phyloP scores from a whole-genome alignment of 2,113 vertebrate genomes.

The Zootoca vivipara region DNA sequence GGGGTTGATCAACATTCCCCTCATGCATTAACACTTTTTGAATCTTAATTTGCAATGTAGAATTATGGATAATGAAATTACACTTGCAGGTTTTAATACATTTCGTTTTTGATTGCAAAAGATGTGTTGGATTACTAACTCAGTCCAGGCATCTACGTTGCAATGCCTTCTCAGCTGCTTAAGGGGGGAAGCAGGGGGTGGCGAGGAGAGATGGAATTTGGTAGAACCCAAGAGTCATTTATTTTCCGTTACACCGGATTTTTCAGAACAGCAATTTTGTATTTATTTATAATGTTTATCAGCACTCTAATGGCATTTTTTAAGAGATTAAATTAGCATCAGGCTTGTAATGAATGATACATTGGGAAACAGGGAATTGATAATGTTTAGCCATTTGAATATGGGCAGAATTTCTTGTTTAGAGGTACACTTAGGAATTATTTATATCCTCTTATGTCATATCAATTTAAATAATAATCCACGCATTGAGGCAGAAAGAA shows the following conservation, averaged over 20 bases:
- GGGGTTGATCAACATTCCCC: constrained; percentile 30
- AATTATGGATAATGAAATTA: constrained; percentile 62
- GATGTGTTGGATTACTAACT: constrained; percentile 48
- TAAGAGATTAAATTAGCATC: constrained; percentile 68
- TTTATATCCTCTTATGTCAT: constrained; percentile 82
- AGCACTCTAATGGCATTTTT: constrained; percentile 70
- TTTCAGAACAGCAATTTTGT: constrained; percentile 71
- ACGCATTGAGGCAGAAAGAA: constrained; percentile 74
- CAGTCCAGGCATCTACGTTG: constrained; percentile 2
- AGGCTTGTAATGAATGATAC: constrained; percentile 74
- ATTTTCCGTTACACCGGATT: constrained; percentile 62
- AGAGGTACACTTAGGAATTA: constrained; percentile 80
- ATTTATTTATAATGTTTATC: constrained; percentile 80
- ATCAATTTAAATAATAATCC: constrained; percentile 82
- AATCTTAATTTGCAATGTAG: constrained; percentile 58
- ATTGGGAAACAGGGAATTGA: constrained; percentile 74
- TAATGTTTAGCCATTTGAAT: constrained; percentile 78
- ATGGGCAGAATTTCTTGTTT: constrained; percentile 76
- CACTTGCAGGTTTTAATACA: constrained; percentile 57
- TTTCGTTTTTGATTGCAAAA: constrained; percentile 60
- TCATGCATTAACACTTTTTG: constrained; percentile 38
- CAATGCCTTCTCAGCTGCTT: constrained; percentile 47
- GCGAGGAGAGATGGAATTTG: constrained; percentile 50
- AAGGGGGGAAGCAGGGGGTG: background rate
- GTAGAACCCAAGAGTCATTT: constrained; percentile 58